Base-by-base conservation (phyloP, 2,888 invertebrate species). In the Cephalotes varians region DNA sequence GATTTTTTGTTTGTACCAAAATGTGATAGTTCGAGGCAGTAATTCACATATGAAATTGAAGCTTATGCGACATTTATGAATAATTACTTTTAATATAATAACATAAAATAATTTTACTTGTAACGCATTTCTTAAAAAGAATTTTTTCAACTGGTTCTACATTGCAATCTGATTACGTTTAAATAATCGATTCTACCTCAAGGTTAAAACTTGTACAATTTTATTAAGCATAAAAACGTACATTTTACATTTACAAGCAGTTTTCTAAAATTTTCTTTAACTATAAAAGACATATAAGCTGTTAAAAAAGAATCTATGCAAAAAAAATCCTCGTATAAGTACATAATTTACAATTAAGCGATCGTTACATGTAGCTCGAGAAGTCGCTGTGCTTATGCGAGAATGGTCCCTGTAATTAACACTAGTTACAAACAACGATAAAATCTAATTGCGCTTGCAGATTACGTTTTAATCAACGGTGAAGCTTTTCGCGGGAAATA, bases 391-490 rank as follows among this genome's bases (percentile, higher is more conserved):
- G 10, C 3, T 51, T 9, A 21, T 34, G 44, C 31, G 4, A 47
- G 25, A 56, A 56, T 21, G 9, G 18, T 56, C 44, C 34, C 44
- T 58, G 18, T 34, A 79, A 56, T 79, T 69, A 69, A 56, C 5
- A 56, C 12, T 44, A 15, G 34, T 7, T 10, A 62, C 15, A 65
- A 54, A n/a, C 12, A 54, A 56, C 44, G 25, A 69, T 77, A 69
- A 77, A 69, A 34, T 69, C 31, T 44, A 56, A 56, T 47, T 69
- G 44, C 67, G 31, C 34, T 37, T 34, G 18, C 25, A 25, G 44
- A 79, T 25, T n/a, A n/a, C n/a, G n/a, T 69, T 79, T 12, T 56
- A 21, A 25, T 18, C 15, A n/a, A 51, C 51, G 34, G n/a, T 21
- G 15, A 64, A 28, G 5, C n/a, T 65, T 44, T 65, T 67, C 7